Conservation (phyloP, 2,888 invertebrate genomes). For the Beris morrisii region DNA sequence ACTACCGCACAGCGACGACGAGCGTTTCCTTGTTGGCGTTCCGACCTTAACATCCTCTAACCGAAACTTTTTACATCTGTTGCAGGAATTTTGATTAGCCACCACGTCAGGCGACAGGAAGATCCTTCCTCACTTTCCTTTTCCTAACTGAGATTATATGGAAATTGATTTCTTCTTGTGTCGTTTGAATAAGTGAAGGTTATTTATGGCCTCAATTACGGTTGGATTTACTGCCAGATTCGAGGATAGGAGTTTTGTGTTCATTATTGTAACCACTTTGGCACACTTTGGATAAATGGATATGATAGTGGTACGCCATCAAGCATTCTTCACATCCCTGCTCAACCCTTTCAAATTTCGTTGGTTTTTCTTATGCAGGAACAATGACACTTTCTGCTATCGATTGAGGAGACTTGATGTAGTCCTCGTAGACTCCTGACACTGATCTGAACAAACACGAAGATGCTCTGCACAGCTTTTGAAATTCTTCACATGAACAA, state of each 20-base stretch:
- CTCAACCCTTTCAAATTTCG: too few relatives aligned
- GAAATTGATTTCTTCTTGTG: conserved; percentile 12
- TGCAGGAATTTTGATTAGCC: conserved; percentile 23
- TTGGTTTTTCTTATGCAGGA: too few relatives aligned
- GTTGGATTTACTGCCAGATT: too few relatives aligned
- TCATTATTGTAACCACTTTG: too few relatives aligned
- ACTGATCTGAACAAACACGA: conserved; percentile 7
- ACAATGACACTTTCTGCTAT: background rate
- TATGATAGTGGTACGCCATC: too few relatives aligned
- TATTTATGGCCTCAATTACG: too few relatives aligned
- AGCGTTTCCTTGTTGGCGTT: conserved; percentile 19
- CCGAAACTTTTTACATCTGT: conserved; percentile 29
- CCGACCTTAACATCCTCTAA: conserved; percentile 7
- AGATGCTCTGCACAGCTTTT: background rate
- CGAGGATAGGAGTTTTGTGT: too few relatives aligned
- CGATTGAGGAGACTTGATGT: background rate
- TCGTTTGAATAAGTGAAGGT: conserved; percentile 6
- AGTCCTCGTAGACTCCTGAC: background rate
- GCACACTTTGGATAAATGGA: too few relatives aligned
- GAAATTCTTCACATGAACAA: conserved; percentile 24
- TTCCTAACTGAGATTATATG: background rate
- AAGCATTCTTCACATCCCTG: too few relatives aligned
- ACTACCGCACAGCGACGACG: background rate
- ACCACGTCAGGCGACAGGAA: conserved; percentile 4
- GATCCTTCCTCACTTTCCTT: conserved; percentile 3